Base-by-base conservation (phyloP, 2,797 vertebrate species). In the Crocodylus rhombifer region DNA sequence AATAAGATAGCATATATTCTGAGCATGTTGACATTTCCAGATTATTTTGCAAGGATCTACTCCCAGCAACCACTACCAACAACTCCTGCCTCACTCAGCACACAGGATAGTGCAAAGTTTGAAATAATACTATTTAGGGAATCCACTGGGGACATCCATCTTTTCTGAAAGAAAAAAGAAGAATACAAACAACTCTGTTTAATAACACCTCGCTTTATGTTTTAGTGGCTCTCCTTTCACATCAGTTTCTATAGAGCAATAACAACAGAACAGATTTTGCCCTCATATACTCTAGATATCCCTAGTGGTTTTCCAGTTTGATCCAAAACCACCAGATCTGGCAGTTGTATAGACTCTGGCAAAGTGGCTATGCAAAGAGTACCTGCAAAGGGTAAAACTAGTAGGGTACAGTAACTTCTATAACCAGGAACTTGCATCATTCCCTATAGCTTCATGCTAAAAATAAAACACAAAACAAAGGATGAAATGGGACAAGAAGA, bases 341-440 rank as follows among this genome's bases (percentile, higher is more conserved):
- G 42, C 42, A 51, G 42, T 51, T 87, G 91, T 87, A 77, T 0
- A 75, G 36, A 75, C 33, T 77, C 75, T 84, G 67, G 63, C 64
- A 94, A 62, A 55, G 80, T 79, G 67, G 33, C 80, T 77, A 33
- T 64, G 89, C 89, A 92, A 94, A 88, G 78, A 93, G 64, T 42
- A 42, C 25, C 25, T 4, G 23, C 23, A 51, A 80, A 76, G 65
- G 65, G 18, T 6, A 86, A 55, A 36, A 36, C 80, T 0, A 0
- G 84, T 80, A 89, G 77, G 82, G 87, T 51, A 77, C 5, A 57
- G 36, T 75, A 91, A 56, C 26, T 77, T 83, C n/a, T 36, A 58
- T n/a, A 61, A 94, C 74, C 73, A 84, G 88, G 95, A 86, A 89
- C 36, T 28, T 62, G 42, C 69, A 93, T 79, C 87, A 80, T 78